Base-by-base conservation (phyloP, 2,888 invertebrate genomes). In the Euclidia mi region DNA sequence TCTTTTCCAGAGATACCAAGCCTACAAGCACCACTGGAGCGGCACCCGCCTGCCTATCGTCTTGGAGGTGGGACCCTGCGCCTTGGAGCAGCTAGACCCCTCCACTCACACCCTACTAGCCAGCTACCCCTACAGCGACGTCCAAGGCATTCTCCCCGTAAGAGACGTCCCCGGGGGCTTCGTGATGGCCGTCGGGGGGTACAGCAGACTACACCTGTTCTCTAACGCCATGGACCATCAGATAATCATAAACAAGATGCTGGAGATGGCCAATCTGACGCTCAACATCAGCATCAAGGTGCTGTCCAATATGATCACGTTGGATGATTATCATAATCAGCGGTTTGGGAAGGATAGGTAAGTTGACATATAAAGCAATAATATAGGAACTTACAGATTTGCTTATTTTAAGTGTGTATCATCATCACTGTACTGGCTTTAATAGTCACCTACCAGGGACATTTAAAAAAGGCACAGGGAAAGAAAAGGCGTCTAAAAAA, bases 11-110 rank as follows among this genome's bases (percentile, higher is more conserved):
- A 96, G 96, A 80, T 99, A 97, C 90, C 97, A 97, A 91, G 98
- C 98, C 3, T 98, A 97, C 89, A 99, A 99, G 92, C 97, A 98
- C 83, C 99, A 99, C 82, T 99, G 99, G 99, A 98, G 99, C 41
- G 99, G 99, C 47, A 97, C 97, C 29, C 96, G 98, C 62, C 95
- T 99, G 35, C 98, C 98, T 0, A 96, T 98, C 12, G 96, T 98
- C 17, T 92, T 99, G 58, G 98, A 99, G 95, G 97, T 99, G 1
- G 98, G 98, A n/a, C 97, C 98, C 0, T 97, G 97, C 85, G 98
- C 98, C 20, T 89, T 99, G 50, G 98, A 99, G 85, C 99, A 99
- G 89, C 89, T 98, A 56, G 98, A 99, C 89, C 97, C 98, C 1
- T 96, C 97, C 0, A 98, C 98, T 1, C 97, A 97, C 83, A 96